phyloP scores from a whole-genome alignment of 2,888 invertebrate species.

The Lasius platythorax region DNA sequence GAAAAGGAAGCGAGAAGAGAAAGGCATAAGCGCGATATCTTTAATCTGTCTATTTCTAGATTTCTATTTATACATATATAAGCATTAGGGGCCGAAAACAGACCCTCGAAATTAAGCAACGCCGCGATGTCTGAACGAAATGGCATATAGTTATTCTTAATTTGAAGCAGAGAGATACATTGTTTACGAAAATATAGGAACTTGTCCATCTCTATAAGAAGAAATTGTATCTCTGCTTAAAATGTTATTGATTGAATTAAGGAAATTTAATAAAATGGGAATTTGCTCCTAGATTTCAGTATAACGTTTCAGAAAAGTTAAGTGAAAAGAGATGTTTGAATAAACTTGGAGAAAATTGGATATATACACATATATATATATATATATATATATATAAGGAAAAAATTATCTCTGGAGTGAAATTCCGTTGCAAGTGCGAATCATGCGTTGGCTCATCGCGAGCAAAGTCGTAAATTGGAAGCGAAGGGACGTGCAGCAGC shows the following conservation, averaged over 20 bases:
- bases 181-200: neutral
- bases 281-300: neutral
- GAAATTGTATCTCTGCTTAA: neutral
- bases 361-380: no score
- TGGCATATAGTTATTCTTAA: neutral
- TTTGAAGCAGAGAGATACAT: neutral
- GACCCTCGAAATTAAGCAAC: neutral
- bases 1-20: neutral
- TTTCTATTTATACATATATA: neutral
- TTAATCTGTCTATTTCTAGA: slow-evolving; percentile 23
- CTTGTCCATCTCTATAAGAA: neutral
- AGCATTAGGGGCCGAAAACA: neutral
- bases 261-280: neutral
- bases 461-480: neutral
- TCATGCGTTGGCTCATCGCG: neutral
- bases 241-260: neutral
- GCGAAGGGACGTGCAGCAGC: neutral
- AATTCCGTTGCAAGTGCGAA: neutral
- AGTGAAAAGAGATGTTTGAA: neutral
- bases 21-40: slow-evolving; percentile 30
- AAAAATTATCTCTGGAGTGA: neutral
- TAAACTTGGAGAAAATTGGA: neutral
- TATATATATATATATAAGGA: no score
- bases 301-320: neutral
- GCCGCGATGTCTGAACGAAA: neutral